Evolutionary conservation across 2,797 vertebrate genomes (phyloP), one percentile per base, ranked within the genome.

Genomic region (Danio aesculapii): DNA sequence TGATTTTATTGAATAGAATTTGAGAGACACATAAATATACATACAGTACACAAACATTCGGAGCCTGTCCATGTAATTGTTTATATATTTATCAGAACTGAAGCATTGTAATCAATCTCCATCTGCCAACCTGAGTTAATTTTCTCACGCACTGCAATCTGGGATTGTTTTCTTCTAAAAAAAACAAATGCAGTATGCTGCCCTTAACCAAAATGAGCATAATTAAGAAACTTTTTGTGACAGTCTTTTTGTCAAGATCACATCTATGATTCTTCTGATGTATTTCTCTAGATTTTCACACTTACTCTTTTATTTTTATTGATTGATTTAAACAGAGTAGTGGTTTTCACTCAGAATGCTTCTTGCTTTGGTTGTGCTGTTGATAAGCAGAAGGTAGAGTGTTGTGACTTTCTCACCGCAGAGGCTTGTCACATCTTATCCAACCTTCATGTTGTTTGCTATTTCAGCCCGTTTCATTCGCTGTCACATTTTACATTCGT

Each of bases 401-500:
- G 19, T 70, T 72, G 16, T 79, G 76, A n/a, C 44, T 76, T 76
- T 69, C 81, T 67, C 53, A 50, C 69, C 17, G 17, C 8, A 47
- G 53, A 76, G 21, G 21, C 73, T 81, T 75, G 81, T 83, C 83
- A 66, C 81, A 81, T 83, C 47, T 72, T 69, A 83, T 82, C 49
- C 72, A 39, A 46, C 52, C 63, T 62, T 53, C 59, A 63, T 75
- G 63, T 70, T 68, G 82, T 84, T 86, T 84, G 76, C 79, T 59
- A 79, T 84, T 83, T 82, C 79, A 73, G 61, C 62, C 10, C 2
- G 69, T 81, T 84, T 83, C 63, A 83, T 82, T 44, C 43, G 43
- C 73, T 74, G 85, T 86, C 77, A 83, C 80, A 61, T 77, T 84
- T 84, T 81, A 81, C 82, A 77, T 69, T 77, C 62, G 41, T 74